Base-by-base conservation (phyloP, 2,888 invertebrate species). In the Seira sanloemensis region DNA sequence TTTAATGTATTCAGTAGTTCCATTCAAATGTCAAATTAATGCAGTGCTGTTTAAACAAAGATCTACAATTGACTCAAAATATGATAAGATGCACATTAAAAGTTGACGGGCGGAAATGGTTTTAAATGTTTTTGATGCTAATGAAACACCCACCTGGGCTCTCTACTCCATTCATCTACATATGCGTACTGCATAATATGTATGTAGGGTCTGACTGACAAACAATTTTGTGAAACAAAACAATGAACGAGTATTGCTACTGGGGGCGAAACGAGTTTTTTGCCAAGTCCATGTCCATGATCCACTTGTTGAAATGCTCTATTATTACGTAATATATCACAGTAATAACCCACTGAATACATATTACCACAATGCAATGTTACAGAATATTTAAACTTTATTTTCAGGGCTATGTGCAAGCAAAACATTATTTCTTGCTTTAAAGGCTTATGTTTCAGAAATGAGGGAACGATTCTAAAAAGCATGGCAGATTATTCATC, bases 241-340 rank as follows among this genome's bases (percentile, higher is more conserved):
- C 37, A 37, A 37, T 37, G 37, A 37, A 37, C 37, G 12, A 37
- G 37, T n/a, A 37, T 37, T 37, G 37, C 37, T 37, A 37, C 37
- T 37, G 12, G n/a, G 58, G 58, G 58, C 2, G 18, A 58, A 58
- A 18, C 58, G 4, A 58, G 58, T 58, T 37, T 37, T 7, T 65
- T 74, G 74, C 74, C 74, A 65, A 74, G 74, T 65, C 74, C 62
- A 65, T n/a, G 74, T 62, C 74, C 74, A 37, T 74, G 74, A 74
- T 74, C 65, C 23, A 74, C 65, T 74, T 74, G 74, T 74, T 74
- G 37, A 74, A 65, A 74, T 9, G 50, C 7, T 23, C 58, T 37
- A 4, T 12, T 37, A 37, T 37, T 37, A 12, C 37, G 12, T 37
- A 37, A 7, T 7, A 37, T 7, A 12, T 37, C n/a, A n/a, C n/a